phyloP scores from a whole-genome alignment of 2,113 vertebrate genomes.

The rabbit (Oryctolagus cuniculus) region mOryCun1.1 NC_091433.1:36881001-36881500 shows the following conservation, averaged over 20 bases:
- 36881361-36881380: background rate
- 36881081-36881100: background rate
- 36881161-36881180: background rate
- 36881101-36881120: background rate
- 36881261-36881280: background rate
- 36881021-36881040: background rate
- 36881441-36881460: background rate
- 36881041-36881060: background rate
- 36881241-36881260: background rate
- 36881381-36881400: background rate
- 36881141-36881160: background rate
- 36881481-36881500: background rate
- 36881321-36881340: background rate
- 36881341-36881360: background rate
- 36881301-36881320: background rate
- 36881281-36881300: background rate
- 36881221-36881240: background rate
- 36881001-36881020: background rate
- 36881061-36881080: slow-evolving; percentile 6
- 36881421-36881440: background rate
- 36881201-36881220: background rate
- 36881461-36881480: background rate
- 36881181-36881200: background rate
- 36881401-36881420: background rate
- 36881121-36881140: background rate